Base-by-base conservation (phyloP, 2,113 vertebrate genomes). In the Phyllostomus hastatus region DNA sequence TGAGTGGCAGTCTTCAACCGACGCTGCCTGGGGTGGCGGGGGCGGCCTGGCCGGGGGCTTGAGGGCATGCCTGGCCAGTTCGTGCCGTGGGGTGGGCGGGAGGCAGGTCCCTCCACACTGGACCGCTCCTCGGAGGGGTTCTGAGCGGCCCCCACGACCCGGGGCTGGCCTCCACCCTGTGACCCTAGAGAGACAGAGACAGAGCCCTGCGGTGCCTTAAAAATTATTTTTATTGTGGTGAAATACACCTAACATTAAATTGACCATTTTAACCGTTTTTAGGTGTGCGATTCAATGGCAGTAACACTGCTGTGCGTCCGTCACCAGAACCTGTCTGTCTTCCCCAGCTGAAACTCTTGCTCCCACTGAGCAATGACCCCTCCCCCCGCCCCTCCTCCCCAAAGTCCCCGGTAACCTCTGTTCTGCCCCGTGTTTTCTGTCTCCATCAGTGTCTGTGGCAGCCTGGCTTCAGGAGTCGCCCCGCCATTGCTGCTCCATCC, bases 21-120 rank as follows among this genome's bases (percentile, higher is more conserved):
- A 12, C 43, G 82, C 19, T 3, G 59, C 22, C 41, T 7, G 69
- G 61, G 61, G 9, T 35, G 16, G 64, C 35, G 31, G 85, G 50
- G 35, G 4, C 28, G 1, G 64, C 81, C 48, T 43, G 14, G 38
- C 41, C 11, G 10, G 38, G 54, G n/a, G 33, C 24, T 88, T 38
- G 4, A 0, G 10, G 2, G 1, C 11, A 2, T 1, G 16, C 19
- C 57, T 26, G 38, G 41, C n/a, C 7, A 0, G 59, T 17, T 9
- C 4, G 6, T 6, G 43, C 6, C 2, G 16, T 43, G 12, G 28
- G 8, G 11, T n/a, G 12, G 28, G 8, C 3, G 10, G 19, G 35
- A 54, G 9, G 16, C 24, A 5, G 59, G 57, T 8, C 24, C 22
- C 94, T 72, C 10, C 10, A 4, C 15, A 1, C 11, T n/a, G 61